phyloP scores from a whole-genome alignment of 2,113 vertebrate genomes.

The Rostratula benghalensis region DNA sequence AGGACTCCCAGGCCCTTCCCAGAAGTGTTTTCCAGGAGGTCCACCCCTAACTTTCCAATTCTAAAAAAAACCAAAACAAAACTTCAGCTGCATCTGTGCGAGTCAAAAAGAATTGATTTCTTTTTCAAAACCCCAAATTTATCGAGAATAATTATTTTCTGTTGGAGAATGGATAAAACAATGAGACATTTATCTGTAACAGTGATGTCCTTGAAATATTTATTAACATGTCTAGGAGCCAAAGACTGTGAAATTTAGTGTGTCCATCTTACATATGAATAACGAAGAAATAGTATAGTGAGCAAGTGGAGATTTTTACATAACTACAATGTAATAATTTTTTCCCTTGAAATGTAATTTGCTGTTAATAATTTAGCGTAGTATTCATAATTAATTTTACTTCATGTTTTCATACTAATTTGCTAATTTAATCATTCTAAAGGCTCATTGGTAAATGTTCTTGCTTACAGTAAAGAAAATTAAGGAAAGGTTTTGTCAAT shows the following conservation, averaged over 20 bases:
- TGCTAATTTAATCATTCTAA: neutral
- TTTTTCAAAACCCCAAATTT: neutral
- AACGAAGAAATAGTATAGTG: neutral
- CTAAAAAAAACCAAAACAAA: neutral
- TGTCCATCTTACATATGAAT: neutral
- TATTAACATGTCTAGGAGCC: neutral
- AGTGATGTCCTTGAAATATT: slow-evolving; percentile 19
- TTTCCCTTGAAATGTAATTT: neutral
- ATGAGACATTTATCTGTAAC: neutral
- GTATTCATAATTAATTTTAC: neutral
- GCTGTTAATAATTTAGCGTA: neutral
- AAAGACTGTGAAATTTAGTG: neutral
- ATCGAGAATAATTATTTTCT: neutral
- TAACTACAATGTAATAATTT: neutral
- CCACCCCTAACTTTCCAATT: neutral
- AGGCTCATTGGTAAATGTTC: neutral
- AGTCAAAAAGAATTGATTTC: neutral
- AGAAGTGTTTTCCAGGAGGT: too few species aligned
- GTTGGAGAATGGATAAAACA: neutral
- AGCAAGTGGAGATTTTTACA: neutral
- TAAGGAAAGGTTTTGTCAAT: neutral
- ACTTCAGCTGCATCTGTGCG: neutral
- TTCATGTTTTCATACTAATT: neutral
- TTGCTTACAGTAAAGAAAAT: neutral
- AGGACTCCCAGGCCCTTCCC: too few species aligned